Conservation (phyloP, 2,888 invertebrate genomes). For the Phalangium opilio region DNA sequence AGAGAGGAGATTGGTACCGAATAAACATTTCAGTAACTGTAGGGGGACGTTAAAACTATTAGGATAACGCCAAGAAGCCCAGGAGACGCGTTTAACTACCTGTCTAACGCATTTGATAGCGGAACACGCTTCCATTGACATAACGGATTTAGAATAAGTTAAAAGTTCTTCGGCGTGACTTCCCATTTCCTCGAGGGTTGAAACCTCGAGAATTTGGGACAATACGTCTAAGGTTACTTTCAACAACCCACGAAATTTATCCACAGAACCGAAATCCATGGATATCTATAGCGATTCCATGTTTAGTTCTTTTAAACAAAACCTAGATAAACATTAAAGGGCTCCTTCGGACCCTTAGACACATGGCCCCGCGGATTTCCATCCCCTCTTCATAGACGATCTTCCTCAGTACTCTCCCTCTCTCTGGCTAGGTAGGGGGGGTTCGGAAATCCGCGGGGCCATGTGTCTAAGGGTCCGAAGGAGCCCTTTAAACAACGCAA, state of each 20-base stretch:
- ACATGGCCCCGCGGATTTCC: too few relatives aligned
- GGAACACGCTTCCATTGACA: conserved; percentile 49
- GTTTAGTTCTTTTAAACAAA: neutral
- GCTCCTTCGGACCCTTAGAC: too few relatives aligned
- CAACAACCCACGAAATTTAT: conserved; percentile 52
- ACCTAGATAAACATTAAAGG: too few relatives aligned
- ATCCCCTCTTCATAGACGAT: too few relatives aligned
- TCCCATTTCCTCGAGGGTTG: conserved; percentile 52
- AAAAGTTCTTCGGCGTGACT: conserved; percentile 63
- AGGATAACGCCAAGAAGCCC: neutral
- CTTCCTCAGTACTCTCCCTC: too few relatives aligned
- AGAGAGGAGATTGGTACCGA: conserved; percentile 50
- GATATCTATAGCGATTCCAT: conserved; percentile 42
- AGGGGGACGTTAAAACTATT: conserved; percentile 7
- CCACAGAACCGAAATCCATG: conserved; percentile 56
- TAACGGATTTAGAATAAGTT: conserved; percentile 52
- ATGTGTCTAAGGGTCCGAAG: too few relatives aligned
- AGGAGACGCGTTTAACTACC: conserved; percentile 28
- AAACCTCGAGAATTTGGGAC: conserved; percentile 51
- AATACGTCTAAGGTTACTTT: conserved; percentile 47
- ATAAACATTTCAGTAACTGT: conserved; percentile 47
- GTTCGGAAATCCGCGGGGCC: too few relatives aligned
- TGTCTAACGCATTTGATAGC: conserved; percentile 63
- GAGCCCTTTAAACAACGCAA: neutral
- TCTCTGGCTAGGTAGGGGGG: too few relatives aligned